Conservation (phyloP, 2,888 invertebrate genomes). For the Epinotia ramella region DNA sequence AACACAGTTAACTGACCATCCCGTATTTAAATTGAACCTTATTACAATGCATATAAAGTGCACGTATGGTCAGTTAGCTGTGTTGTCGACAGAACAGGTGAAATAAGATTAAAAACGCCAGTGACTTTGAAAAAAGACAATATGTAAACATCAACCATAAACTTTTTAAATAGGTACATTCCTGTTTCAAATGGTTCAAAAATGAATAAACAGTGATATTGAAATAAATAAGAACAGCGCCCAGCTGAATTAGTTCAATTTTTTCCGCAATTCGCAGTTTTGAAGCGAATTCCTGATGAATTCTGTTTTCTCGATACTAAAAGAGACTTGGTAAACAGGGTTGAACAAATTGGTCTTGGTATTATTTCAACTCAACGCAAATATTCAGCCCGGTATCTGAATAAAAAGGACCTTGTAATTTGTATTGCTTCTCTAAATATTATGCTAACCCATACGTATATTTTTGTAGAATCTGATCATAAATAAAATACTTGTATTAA, state of each 20-base stretch:
- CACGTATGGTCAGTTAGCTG: no score
- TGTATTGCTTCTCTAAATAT: neutral
- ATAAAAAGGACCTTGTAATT: slow-evolving; percentile 2
- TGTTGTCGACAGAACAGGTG: no score
- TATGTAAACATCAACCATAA: no score
- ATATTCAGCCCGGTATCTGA: slow-evolving; percentile 5
- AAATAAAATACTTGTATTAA: no score
- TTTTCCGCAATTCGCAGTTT: slow-evolving; percentile 6
- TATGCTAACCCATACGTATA: neutral
- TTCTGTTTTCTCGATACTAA: slow-evolving; percentile 25
- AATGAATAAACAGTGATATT: neutral
- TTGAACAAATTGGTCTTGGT: slow-evolving; percentile 5
- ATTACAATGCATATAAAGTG: no score
- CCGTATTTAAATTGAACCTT: no score
- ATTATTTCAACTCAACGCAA: slow-evolving; percentile 7
- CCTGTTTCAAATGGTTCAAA: no score
- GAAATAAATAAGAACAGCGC: slow-evolving; percentile 12
- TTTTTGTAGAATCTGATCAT: neutral
- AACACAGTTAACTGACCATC: no score
- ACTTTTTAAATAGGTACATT: no score
- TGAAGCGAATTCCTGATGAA: slow-evolving; percentile 26
- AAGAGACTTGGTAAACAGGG: slow-evolving; percentile 24
- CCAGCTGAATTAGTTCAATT: neutral
- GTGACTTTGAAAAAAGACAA: no score
- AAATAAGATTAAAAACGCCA: no score